These are phyloP conservation scores for Crax fasciolata DNA, from an alignment of 2,797 vertebrate genomes.

Conservation along the genomic window DNA sequence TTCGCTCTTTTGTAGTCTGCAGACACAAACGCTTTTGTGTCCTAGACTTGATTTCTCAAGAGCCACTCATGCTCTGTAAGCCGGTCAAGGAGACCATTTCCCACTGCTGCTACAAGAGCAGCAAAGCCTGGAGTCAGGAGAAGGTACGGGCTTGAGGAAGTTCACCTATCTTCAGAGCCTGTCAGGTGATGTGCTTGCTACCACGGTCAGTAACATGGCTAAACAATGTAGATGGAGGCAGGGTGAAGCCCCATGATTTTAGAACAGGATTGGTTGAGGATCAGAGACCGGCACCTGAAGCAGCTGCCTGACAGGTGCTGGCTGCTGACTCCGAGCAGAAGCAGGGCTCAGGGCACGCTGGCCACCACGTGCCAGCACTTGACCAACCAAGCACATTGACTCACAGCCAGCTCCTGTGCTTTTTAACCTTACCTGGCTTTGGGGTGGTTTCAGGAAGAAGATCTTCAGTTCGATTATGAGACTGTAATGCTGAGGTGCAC, in stretches of 20 bases:
- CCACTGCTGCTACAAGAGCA: not conserved
- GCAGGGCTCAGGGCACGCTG: not conserved
- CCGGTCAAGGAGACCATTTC: not conserved
- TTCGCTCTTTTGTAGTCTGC: not conserved
- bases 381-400: not conserved
- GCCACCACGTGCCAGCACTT: not conserved
- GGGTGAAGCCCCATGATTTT: not conserved
- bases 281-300: not conserved
- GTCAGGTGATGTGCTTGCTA: not conserved
- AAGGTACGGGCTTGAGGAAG: conserved; percentile 1
- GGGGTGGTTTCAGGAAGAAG: conserved; percentile 74
- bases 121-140: not conserved
- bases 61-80: not conserved
- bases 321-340: not conserved
- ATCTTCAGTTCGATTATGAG: conserved; percentile 71
- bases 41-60: conserved; percentile 4
- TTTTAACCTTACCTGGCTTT: not conserved
- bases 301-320: not conserved
- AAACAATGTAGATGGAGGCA: not conserved
- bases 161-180: not conserved
- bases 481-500: conserved; percentile 80
- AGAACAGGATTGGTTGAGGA: not conserved
- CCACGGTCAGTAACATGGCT: not conserved
- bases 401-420: not conserved
- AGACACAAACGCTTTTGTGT: not conserved